These are phyloP conservation scores for Altica lythri DNA, from an alignment of 2,888 invertebrate genomes.

Conservation along the genomic window DNA sequence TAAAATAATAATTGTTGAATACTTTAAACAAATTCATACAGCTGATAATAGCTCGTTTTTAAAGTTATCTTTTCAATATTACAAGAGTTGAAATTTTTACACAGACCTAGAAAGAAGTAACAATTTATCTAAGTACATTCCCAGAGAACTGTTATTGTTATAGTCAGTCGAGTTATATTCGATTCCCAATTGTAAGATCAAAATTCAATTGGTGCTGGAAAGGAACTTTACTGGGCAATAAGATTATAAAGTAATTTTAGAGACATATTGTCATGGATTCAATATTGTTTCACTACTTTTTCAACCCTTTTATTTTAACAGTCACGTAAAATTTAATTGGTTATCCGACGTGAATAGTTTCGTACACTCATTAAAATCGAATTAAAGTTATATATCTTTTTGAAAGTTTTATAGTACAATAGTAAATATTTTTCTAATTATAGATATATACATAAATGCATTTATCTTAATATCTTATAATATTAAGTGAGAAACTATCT, in stretches of 20 bases:
- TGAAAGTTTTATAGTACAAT: no score
- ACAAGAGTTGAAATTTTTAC: no score
- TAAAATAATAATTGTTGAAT: no score
- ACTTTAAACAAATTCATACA: no score
- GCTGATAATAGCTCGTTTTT: not conserved
- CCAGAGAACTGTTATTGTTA: conserved; percentile 31
- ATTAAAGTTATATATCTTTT: no score
- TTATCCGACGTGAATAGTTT: no score
- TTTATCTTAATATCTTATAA: no score
- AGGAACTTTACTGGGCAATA: conserved; percentile 23
- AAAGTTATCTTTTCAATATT: no score
- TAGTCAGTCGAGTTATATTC: conserved; percentile 30
- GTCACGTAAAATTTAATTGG: conserved; percentile 1
- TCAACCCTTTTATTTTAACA: not conserved
- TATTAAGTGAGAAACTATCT: no score
- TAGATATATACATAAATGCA: no score
- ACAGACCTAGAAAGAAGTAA: conserved; percentile 12
- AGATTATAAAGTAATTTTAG: conserved; percentile 29
- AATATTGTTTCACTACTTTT: conserved; percentile 6
- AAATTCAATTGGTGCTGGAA: conserved; percentile 34
- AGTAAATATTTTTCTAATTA: no score
- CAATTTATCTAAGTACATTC: conserved; percentile 32
- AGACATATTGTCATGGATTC: conserved; percentile 17
- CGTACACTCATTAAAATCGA: no score
- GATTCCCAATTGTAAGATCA: conserved; percentile 31